Conservation (phyloP, 1,140 invertebrate species). For the Armadillidium nasatum region DNA sequence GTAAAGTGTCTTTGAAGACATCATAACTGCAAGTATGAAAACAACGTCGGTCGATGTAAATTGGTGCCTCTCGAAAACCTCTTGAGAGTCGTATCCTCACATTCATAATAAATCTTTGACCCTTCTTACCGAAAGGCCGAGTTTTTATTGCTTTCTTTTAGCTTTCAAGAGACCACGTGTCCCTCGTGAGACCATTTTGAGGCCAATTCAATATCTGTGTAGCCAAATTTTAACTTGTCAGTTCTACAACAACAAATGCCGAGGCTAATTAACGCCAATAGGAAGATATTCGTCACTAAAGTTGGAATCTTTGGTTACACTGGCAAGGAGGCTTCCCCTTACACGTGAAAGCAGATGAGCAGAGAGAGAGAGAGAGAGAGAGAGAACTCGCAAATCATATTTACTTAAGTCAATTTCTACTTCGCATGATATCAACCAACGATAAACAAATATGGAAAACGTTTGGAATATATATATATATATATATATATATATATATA, state of each 20-base stretch:
- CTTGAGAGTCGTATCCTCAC: neutral
- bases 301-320: neutral
- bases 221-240: neutral
- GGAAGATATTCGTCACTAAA: neutral
- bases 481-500: slow-evolving; percentile 14
- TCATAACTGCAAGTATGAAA: neutral
- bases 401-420: too few relatives aligned
- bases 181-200: neutral
- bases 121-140: neutral
- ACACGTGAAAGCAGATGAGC: neutral
- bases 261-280: slow-evolving; percentile 3
- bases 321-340: neutral
- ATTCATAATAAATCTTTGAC: neutral
- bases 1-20: neutral
- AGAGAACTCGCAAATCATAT: too few relatives aligned
- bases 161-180: neutral
- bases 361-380: too few relatives aligned
- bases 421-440: too few relatives aligned
- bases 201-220: neutral
- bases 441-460: too few relatives aligned
- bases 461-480: neutral
- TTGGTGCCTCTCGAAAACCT: neutral
- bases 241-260: neutral
- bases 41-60: neutral
- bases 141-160: neutral